A percentile compares a stretch with the other conserved stretches of the same genome.
phyloP scores from a whole-genome alignment of 2,797 vertebrate species.

The Alcedo atthis region DNA sequence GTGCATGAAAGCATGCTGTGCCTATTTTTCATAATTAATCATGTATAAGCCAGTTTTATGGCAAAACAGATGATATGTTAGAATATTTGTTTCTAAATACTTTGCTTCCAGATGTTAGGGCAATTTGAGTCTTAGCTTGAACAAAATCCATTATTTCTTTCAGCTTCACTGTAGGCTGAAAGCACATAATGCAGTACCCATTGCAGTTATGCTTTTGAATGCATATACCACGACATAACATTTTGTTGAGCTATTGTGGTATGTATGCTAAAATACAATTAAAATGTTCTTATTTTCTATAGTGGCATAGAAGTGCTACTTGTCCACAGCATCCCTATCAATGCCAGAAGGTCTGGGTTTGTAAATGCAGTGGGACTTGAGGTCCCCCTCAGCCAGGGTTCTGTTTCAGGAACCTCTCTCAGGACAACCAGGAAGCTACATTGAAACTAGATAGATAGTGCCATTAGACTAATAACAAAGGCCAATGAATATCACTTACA shows the following conservation, averaged over 20 bases:
- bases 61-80: constrained; percentile 39
- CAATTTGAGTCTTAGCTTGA: neutral
- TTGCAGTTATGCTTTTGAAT: neutral
- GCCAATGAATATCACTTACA: fast-evolving
- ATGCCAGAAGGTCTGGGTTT: neutral
- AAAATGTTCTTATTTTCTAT: neutral
- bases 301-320: neutral
- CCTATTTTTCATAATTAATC: constrained; percentile 63
- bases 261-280: neutral
- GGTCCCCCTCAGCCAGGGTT: neutral
- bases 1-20: constrained; percentile 39
- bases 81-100: constrained; percentile 53
- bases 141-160: neutral
- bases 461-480: neutral
- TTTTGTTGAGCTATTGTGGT: neutral
- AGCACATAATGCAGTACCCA: neutral
- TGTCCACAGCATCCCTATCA: neutral
- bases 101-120: constrained; percentile 13
- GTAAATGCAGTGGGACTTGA: neutral
- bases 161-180: neutral
- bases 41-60: constrained; percentile 54
- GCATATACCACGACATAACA: neutral
- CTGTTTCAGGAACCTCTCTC: neutral
- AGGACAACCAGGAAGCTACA: neutral
- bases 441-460: neutral